These are phyloP conservation scores for Antechinus flavipes DNA, from an alignment of 2,113 vertebrate species.

Conservation along the genomic window DNA sequence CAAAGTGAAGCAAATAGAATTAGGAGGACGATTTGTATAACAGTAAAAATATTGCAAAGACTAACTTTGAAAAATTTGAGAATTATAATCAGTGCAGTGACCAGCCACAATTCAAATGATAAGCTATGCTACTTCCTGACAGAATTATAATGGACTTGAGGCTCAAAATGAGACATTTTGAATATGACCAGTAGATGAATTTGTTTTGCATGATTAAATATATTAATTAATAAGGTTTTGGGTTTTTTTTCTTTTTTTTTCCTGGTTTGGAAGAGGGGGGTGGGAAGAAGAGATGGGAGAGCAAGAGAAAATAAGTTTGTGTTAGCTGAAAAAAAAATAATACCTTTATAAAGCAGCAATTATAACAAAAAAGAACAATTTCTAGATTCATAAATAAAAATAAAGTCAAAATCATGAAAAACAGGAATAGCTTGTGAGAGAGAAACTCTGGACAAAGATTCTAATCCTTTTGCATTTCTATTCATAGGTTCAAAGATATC, in stretches of 20 bases:
- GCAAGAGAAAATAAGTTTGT: not conserved
- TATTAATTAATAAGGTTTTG: not conserved
- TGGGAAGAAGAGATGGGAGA: not conserved
- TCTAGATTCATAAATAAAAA: conserved; percentile 10
- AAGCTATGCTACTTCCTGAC: not conserved
- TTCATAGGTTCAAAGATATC: not conserved
- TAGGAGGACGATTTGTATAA: not conserved
- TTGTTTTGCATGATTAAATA: not conserved
- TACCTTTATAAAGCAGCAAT: not conserved
- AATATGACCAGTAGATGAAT: not conserved
- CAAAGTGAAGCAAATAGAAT: not conserved
- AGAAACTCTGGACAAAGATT: not conserved
- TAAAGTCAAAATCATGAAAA: conserved; percentile 16
- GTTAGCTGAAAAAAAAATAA: not conserved
- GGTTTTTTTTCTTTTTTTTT: not conserved
- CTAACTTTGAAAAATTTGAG: not conserved
- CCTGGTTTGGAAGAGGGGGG: not conserved
- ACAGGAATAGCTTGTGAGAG: not conserved
- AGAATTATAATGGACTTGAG: not conserved
- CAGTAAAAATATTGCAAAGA: not conserved
- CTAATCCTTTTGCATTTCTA: not conserved
- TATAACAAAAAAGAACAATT: conserved; percentile 13
- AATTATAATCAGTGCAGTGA: not conserved
- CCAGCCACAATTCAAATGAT: not conserved
- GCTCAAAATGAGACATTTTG: not conserved